Base-by-base conservation (phyloP, 2,797 vertebrate species). In the Neomorphus geoffroyi region DNA sequence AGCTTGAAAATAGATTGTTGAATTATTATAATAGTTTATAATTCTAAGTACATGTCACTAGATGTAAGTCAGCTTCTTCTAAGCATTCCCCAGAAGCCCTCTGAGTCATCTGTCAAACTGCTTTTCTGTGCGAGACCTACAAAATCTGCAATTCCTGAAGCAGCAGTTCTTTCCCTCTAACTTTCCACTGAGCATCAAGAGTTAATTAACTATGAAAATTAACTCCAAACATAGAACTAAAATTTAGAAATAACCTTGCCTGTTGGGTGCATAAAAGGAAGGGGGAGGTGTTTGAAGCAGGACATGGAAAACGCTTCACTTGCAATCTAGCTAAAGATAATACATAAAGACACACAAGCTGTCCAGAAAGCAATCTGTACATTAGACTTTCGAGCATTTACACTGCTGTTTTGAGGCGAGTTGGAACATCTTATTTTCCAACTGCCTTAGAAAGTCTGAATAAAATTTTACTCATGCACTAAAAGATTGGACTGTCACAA, bases 401-500 rank as follows among this genome's bases (percentile, higher is more conserved):
- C 35, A 41, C 48, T 45, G 46, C 77, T 77, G 33, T 35, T 92
- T 35, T 65, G 75, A 95, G 70, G 46, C 6, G 32, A 90, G 70
- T 79, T 86, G 81, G 90, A 87, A 86, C 57, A 85, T 53, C 77
- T 88, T 85, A 75, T 72, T 78, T 60, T 95, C 57, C 77, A 93
- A 66, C 56, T 50, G 45, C 83, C 73, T 94, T 78, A 73, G 89
- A 92, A 94, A 89, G 92, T 57, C 89, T 90, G 66, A 85, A 86
- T 91, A 96, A 95, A 95, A 95, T 95, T 93, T 96, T 94, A 86
- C 88, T 95, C 91, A 51, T 94, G 93, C 56, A 57, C 83, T 93
- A 72, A 94, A 95, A 96, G 95, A 96, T 60, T 96, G 94, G 89
- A 86, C 92, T 96, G 96, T 96, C 96, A 97, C 78, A 64, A 92